Conservation (phyloP, 1,140 invertebrate species). For the Chironomus striatipennis region DNA sequence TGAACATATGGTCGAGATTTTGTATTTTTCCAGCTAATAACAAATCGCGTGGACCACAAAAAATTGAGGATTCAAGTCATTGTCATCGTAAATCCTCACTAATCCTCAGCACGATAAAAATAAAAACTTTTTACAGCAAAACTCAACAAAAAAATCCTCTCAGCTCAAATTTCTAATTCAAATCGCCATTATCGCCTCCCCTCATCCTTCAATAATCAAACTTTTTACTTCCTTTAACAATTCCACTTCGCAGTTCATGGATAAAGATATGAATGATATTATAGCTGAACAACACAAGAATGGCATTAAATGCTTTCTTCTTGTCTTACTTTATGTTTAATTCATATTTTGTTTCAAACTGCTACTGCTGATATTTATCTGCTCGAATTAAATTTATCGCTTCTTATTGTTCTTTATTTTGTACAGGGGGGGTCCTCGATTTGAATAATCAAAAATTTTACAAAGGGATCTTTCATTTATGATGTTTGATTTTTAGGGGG, state of each 20-base stretch:
- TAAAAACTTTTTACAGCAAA: no score
- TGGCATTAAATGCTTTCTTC: no score
- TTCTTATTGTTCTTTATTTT: not conserved
- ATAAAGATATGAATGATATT: no score
- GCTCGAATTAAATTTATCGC: not conserved
- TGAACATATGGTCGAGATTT: no score
- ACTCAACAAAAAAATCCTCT: no score
- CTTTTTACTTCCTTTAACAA: not conserved
- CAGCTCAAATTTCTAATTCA: no score
- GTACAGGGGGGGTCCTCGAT: no score
- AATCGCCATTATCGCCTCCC: no score
- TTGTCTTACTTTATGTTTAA: not conserved
- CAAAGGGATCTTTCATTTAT: no score
- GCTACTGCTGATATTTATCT: constrained; percentile 1
- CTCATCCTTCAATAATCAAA: not conserved
- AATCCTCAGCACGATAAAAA: not conserved
- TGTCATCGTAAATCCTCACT: not conserved
- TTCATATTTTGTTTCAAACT: not conserved
- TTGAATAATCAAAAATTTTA: no score
- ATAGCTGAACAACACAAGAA: no score
- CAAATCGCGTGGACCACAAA: not conserved
- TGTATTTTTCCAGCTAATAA: not conserved
- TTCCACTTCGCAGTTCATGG: not conserved
- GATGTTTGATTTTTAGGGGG: no score
- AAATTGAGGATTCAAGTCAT: constrained; percentile 1